Conservation (phyloP, 2,888 invertebrate genomes). For the Sympetrum striolatum region DNA sequence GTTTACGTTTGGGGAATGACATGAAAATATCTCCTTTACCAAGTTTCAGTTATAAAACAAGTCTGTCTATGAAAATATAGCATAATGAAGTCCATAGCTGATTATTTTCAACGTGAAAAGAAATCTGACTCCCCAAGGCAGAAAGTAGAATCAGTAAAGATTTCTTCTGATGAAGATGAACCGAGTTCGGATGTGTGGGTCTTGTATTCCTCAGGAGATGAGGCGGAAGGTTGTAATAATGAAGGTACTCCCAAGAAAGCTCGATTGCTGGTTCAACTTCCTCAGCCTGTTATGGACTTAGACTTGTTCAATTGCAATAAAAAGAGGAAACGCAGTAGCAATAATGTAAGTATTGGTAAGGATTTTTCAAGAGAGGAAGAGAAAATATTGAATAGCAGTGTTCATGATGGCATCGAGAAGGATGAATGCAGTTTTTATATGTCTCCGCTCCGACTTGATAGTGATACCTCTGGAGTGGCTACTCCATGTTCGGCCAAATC, state of each 20-base stretch:
- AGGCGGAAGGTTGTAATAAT: background rate
- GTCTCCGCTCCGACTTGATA: slow-evolving; percentile 9
- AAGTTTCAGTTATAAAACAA: too few relatives aligned
- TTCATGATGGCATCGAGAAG: background rate
- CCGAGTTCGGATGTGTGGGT: background rate
- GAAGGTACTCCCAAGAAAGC: background rate
- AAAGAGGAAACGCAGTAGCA: background rate
- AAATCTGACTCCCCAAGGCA: background rate
- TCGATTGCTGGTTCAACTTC: background rate
- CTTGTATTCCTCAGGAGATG: background rate
- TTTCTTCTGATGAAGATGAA: background rate
- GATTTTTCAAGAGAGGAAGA: background rate
- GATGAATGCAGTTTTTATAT: background rate
- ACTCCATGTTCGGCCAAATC: background rate
- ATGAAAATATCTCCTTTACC: background rate
- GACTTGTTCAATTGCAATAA: background rate
- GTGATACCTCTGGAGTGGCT: background rate
- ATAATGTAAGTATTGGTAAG: background rate
- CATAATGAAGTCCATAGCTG: background rate
- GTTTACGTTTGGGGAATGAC: background rate
- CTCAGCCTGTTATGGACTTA: background rate
- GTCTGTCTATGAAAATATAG: background rate
- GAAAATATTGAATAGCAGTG: background rate
- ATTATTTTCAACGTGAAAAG: background rate
- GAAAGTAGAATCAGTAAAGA: background rate